phyloP scores from a whole-genome alignment of 2,888 invertebrate genomes.

The Trachelus iudaicus region DNA sequence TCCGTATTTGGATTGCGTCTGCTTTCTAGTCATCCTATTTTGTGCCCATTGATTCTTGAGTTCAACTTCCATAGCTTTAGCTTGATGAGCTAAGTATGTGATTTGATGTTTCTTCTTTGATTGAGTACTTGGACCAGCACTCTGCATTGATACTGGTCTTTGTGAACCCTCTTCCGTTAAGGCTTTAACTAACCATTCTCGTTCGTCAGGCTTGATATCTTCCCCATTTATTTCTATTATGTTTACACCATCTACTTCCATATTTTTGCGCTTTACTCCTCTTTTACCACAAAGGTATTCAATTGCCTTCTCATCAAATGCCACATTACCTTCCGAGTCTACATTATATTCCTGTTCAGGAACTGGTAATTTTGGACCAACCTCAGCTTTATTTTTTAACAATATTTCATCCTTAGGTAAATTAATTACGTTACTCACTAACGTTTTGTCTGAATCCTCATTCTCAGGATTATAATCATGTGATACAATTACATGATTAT shows the following conservation, averaged over 20 bases:
- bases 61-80: conserved; percentile 94
- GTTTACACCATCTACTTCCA: conserved; percentile 70
- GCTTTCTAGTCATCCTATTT: conserved; percentile 83
- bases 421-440: conserved; percentile 69
- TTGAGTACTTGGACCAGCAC: conserved; percentile 72
- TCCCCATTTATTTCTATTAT: conserved; percentile 86
- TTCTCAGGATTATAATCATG: conserved; percentile 19
- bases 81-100: conserved; percentile 93
- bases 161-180: conserved; percentile 77
- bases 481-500: conserved; percentile 19
- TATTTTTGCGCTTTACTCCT: conserved; percentile 64
- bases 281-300: conserved; percentile 61
- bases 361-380: conserved; percentile 61
- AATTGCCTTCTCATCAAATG: conserved; percentile 61
- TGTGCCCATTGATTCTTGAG: conserved; percentile 94
- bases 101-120: conserved; percentile 94
- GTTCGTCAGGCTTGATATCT: conserved; percentile 82
- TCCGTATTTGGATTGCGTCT: conserved; percentile 96
- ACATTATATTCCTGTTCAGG: conserved; percentile 64
- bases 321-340: conserved; percentile 57
- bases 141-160: conserved; percentile 64
- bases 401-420: conserved; percentile 67
- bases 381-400: conserved; percentile 62
- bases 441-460: conserved; percentile 29
- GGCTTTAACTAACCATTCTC: conserved; percentile 84